A percentile compares a stretch with the other conserved stretches of the same genome.
These are phyloP conservation scores for Macrophya alboannulata DNA, from an alignment of 2,888 invertebrate genomes.

Conservation along the genomic window DNA sequence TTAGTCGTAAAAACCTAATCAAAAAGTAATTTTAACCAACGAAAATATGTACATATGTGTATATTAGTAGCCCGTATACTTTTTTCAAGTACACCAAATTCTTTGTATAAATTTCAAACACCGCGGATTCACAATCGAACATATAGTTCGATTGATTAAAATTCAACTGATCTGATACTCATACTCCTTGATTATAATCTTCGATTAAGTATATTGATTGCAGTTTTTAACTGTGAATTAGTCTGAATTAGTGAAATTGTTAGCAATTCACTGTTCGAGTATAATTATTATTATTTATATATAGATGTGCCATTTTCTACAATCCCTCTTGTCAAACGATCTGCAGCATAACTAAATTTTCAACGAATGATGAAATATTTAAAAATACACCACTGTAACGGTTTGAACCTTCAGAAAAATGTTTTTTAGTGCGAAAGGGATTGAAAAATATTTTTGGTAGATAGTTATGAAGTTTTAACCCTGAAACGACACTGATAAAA, in stretches of 20 bases:
- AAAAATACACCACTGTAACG: neutral
- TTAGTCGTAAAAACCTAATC: constrained; percentile 17
- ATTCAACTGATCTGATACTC: neutral
- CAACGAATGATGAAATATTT: neutral
- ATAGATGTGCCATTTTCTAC: constrained; percentile 36
- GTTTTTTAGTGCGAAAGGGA: neutral
- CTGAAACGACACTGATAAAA: neutral
- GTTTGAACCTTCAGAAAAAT: neutral
- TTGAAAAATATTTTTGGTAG: neutral
- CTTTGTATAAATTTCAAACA: neutral
- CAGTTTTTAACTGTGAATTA: neutral
- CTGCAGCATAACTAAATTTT: neutral
- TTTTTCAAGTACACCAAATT: neutral
- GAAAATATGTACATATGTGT: constrained; percentile 22
- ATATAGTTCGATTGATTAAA: neutral
- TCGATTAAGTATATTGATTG: neutral
- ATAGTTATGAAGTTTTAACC: neutral
- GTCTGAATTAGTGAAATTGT: neutral
- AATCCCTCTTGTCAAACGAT: constrained; percentile 20
- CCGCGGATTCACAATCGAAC: neutral
- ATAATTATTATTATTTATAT: constrained; percentile 29
- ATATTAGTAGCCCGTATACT: neutral
- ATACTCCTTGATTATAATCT: neutral
- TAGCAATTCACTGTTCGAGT: neutral
- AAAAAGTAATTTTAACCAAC: constrained; percentile 1